Conservation (phyloP, 2,888 invertebrate species). For the Metacarcinus magister region DNA sequence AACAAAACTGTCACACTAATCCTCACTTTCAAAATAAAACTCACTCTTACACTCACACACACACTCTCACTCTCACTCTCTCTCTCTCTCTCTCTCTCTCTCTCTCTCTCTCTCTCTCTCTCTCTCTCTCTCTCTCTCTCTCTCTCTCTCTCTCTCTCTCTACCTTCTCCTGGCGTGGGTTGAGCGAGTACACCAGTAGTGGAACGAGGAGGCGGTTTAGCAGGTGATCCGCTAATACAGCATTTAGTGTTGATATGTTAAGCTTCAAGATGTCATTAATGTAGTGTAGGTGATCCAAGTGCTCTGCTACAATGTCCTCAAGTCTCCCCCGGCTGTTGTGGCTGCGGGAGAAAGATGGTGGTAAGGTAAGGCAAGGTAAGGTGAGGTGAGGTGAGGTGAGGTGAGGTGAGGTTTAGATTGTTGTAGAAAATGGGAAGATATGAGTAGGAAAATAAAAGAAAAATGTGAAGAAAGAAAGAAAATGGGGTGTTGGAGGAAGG, state of each 20-base stretch:
- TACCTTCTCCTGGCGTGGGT: slow-evolving; percentile 82
- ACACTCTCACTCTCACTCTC: too few relatives aligned
- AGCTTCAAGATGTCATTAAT: slow-evolving; percentile 97
- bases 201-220: slow-evolving; percentile 96
- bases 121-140: too few relatives aligned
- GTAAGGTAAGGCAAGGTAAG: neutral
- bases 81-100: neutral
- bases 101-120: neutral
- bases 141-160: too few relatives aligned
- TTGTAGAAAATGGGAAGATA: too few relatives aligned
- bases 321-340: slow-evolving; percentile 95
- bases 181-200: slow-evolving; percentile 95
- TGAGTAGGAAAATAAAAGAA: too few relatives aligned
- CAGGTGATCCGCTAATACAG: slow-evolving; percentile 94
- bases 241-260: slow-evolving; percentile 95
- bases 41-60: too few relatives aligned
- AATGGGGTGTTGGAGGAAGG: too few relatives aligned
- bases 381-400: neutral
- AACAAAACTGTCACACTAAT: too few relatives aligned
- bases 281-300: slow-evolving; percentile 98
- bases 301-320: slow-evolving; percentile 97
- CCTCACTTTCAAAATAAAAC: too few relatives aligned
- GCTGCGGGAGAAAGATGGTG: slow-evolving; percentile 86
- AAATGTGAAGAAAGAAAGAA: neutral
- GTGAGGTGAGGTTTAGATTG: too few relatives aligned